Conservation (phyloP, 2,888 invertebrate species). For the Arctia plantaginis region DNA sequence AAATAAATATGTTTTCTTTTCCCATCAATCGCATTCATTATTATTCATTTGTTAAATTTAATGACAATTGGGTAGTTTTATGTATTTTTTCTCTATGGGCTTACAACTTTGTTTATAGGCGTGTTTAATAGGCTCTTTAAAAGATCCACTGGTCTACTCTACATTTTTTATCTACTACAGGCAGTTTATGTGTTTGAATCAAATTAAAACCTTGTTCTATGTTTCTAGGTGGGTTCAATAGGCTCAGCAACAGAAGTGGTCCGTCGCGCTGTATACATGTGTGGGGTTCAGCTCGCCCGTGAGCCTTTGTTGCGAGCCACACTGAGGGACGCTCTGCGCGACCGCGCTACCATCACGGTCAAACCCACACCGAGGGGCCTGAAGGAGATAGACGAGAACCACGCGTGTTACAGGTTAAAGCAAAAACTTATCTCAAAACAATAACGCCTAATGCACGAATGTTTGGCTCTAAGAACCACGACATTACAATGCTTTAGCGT, state of each 20-base stretch:
- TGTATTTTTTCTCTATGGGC: no score
- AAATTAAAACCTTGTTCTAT: neutral
- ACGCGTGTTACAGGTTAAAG: conserved; percentile 90
- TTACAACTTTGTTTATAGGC: no score
- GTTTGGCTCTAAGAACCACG: neutral
- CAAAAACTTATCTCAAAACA: neutral
- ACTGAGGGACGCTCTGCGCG: conserved; percentile 94
- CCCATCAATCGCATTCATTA: no score
- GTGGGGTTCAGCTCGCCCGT: conserved; percentile 96
- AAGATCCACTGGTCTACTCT: no score
- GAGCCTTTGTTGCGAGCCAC: conserved; percentile 96
- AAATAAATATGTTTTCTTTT: neutral
- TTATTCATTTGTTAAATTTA: no score
- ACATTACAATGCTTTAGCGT: neutral
- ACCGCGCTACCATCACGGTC: conserved; percentile 93
- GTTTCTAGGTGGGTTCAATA: conserved; percentile 60
- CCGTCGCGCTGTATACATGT: conserved; percentile 97
- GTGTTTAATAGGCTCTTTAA: no score
- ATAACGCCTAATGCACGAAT: neutral
- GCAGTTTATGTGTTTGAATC: neutral
- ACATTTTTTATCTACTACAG: no score
- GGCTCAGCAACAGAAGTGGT: conserved; percentile 92
- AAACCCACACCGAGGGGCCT: conserved; percentile 95
- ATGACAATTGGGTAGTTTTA: no score
- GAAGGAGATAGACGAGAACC: conserved; percentile 98